These are phyloP conservation scores for Theonella swinhoei DNA, from an alignment of 37 sponge, comb jelly and placozoan species.

Conservation along the genomic window DNA sequence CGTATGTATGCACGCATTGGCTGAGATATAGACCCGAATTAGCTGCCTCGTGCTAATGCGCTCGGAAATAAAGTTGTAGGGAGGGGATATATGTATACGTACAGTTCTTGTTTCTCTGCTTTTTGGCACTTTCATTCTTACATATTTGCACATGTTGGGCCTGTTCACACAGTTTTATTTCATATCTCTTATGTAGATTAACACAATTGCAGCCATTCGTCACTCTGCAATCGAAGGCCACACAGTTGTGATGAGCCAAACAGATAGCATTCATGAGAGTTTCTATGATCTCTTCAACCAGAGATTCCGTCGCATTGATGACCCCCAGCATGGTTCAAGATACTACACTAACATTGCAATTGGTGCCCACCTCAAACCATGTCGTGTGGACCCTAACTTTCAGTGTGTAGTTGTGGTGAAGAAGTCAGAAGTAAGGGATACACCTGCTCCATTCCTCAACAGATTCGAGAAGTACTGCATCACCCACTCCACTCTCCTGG, in stretches of 20 bases:
- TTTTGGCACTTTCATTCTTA: no score
- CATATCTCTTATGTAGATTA: no score
- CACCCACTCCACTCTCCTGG: constrained; percentile 55
- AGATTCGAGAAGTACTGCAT: constrained; percentile 84
- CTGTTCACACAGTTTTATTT: no score
- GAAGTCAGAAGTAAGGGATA: constrained; percentile 63
- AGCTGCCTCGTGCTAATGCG: no score
- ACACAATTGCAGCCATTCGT: constrained; percentile 68
- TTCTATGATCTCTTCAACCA: constrained; percentile 93
- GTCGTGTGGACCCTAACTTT: constrained; percentile 75
- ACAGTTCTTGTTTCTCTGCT: neutral
- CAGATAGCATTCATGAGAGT: constrained; percentile 84
- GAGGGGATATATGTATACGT: no score
- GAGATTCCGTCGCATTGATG: constrained; percentile 68
- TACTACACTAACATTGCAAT: constrained; percentile 88
- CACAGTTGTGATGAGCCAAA: constrained; percentile 75
- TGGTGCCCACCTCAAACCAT: constrained; percentile 74
- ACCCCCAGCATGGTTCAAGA: constrained; percentile 50
- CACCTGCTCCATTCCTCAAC: constrained; percentile 85
- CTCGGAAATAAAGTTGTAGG: no score
- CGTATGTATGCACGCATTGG: no score
- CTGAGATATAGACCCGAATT: no score
- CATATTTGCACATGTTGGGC: no score
- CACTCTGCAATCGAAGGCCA: constrained; percentile 75
- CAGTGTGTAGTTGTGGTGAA: constrained; percentile 82